phyloP scores from a whole-genome alignment of 2,113 vertebrate genomes.

The Microtus pennsylvanicus region DNA sequence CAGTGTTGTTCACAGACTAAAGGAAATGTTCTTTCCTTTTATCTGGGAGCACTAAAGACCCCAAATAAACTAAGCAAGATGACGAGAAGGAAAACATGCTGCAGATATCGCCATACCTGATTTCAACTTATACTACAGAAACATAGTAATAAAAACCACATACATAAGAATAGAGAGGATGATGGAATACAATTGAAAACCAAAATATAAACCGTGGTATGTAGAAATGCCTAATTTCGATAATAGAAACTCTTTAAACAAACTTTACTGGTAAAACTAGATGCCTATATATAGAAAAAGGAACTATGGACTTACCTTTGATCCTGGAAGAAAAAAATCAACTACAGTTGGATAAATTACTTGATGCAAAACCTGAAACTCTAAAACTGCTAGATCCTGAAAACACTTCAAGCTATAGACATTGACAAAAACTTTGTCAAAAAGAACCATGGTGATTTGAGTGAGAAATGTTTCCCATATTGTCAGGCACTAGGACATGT shows the following conservation, averaged over 20 bases:
- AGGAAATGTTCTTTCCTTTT: background rate
- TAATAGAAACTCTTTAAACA: background rate
- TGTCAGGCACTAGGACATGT: background rate
- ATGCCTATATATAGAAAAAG: background rate
- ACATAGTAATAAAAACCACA: background rate
- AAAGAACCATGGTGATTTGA: background rate
- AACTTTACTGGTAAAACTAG: background rate
- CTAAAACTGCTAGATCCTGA: background rate
- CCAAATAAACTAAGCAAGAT: background rate
- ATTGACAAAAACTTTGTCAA: background rate
- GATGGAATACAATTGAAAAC: background rate
- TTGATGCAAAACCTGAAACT: background rate
- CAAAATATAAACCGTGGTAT: background rate
- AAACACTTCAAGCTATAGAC: background rate
- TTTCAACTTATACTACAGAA: background rate
- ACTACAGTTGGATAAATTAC: background rate
- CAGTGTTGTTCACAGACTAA: background rate
- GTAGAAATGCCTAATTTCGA: background rate
- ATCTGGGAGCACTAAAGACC: background rate
- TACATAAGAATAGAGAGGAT: background rate
- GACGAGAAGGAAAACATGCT: background rate
- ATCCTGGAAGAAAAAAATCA: background rate
- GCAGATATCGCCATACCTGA: background rate
- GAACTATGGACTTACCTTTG: background rate
- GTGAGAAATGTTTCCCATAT: background rate